These are phyloP conservation scores for honey bee (Apis mellifera) DNA, from an alignment of 1,140 invertebrate species.

Conservation along the genomic window Amel_HAv3.1 CM009945.2:8044501-8045000, in stretches of 20 bases:
- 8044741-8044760: too few relatives aligned
- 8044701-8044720: neutral
- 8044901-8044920: neutral
- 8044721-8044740: neutral
- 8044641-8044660: neutral
- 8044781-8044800: neutral
- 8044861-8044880: neutral
- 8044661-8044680: neutral
- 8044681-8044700: neutral
- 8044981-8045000: neutral
- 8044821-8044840: neutral
- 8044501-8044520: neutral
- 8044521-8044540: neutral
- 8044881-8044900: neutral
- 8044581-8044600: too few relatives aligned
- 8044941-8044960: constrained; percentile 26
- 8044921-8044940: too few relatives aligned
- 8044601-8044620: too few relatives aligned
- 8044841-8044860: too few relatives aligned
- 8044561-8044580: too few relatives aligned
- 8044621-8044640: too few relatives aligned
- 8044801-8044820: neutral
- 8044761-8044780: neutral
- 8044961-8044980: constrained; percentile 1
- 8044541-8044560: too few relatives aligned